These are phyloP conservation scores for Oriolus oriolus DNA, from an alignment of 2,113 vertebrate genomes.

Conservation along the genomic window DNA sequence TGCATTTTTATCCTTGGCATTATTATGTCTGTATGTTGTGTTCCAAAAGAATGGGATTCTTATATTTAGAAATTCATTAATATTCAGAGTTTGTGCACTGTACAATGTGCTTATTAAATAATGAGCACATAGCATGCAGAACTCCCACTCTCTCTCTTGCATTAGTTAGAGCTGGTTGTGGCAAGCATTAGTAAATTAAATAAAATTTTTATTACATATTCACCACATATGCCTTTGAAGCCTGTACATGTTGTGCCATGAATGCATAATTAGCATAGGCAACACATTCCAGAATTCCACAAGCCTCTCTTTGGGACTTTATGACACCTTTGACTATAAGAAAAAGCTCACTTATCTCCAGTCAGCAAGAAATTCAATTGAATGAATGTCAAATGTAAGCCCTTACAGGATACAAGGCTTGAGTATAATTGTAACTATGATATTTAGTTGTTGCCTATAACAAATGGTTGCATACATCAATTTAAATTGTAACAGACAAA, in stretches of 20 bases:
- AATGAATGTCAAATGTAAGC: background rate
- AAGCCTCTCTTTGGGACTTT: background rate
- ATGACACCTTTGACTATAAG: background rate
- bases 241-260: background rate
- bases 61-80: slow-evolving; percentile 55
- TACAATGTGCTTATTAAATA: slow-evolving; percentile 47
- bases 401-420: background rate
- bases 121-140: slow-evolving; percentile 10
- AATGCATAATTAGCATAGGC: background rate
- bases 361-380: slow-evolving; percentile 12
- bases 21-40: background rate
- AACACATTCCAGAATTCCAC: background rate
- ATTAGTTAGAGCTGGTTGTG: background rate
- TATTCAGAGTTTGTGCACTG: slow-evolving; percentile 25
- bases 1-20: background rate
- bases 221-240: slow-evolving; percentile 5
- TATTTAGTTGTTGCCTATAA: background rate
- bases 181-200: slow-evolving; percentile 47
- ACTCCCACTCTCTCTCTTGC: background rate
- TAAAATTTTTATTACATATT: slow-evolving; percentile 47
- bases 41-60: background rate
- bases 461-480: background rate
- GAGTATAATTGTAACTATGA: background rate
- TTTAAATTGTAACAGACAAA: background rate
- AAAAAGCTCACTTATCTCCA: background rate